phyloP scores from a whole-genome alignment of 2,113 vertebrate species.

The Aldabrachelys gigantea region DNA sequence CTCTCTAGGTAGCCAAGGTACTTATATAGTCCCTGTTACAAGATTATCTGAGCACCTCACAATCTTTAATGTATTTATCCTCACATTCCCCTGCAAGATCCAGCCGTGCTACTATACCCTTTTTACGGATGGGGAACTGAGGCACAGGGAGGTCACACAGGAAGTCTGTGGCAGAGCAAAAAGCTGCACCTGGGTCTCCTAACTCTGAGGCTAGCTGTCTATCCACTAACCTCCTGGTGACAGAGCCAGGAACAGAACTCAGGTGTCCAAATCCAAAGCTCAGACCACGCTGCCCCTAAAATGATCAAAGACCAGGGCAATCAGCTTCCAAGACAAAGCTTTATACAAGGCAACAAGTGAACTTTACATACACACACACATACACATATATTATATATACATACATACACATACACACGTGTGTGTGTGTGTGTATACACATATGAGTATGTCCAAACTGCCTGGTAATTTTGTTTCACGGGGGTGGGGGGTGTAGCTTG shows the following conservation, averaged over 20 bases:
- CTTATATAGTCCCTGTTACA: background rate
- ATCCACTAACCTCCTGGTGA: background rate
- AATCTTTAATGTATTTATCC: background rate
- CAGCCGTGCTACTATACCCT: background rate
- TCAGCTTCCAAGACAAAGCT: background rate
- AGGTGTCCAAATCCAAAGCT: rapidly evolving
- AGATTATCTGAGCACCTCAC: background rate
- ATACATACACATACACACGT: no score
- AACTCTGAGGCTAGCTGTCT: background rate
- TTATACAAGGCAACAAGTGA: background rate
- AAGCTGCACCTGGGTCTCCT: background rate
- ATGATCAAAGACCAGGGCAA: background rate
- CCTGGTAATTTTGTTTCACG: background rate
- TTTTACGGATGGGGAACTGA: background rate
- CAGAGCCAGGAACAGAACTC: background rate
- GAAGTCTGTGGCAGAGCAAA: background rate
- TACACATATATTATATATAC: no score
- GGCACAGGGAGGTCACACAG: background rate
- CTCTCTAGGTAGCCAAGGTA: background rate
- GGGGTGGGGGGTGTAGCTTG: rapidly evolving
- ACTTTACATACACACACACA: no score
- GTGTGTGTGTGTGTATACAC: no score
- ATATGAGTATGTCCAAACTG: background rate
- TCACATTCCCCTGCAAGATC: background rate
- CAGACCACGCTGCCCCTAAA: background rate